A percentile compares a stretch with the other conserved stretches of the same genome.
Evolutionary conservation across 1,140 invertebrate genomes (phyloP).

Genomic region (Aphaenogaster ashmeadi): DNA sequence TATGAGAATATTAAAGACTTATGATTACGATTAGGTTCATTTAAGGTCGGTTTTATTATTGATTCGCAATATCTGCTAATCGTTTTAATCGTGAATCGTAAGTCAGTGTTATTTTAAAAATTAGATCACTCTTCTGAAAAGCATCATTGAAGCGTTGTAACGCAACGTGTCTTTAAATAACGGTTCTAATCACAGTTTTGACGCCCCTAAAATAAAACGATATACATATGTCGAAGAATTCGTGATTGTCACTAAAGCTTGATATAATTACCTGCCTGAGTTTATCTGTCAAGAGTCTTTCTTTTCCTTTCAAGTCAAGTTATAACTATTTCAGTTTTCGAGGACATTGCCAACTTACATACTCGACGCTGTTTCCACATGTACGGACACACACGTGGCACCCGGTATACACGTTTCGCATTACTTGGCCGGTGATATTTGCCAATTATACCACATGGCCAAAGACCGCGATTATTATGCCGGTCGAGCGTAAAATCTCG

Average conservation of each 20-base stretch:
- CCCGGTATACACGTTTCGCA: constrained; percentile 7
- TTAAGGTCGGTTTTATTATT: background rate
- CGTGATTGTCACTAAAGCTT: background rate
- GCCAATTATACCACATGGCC: constrained; percentile 71
- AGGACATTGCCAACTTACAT: constrained; percentile 66
- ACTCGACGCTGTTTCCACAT: constrained; percentile 13
- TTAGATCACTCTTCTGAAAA: background rate
- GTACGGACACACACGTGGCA: background rate
- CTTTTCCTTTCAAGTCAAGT: constrained; percentile 65
- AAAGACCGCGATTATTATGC: constrained; percentile 65
- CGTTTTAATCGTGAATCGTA: background rate
- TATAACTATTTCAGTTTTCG: constrained; percentile 79
- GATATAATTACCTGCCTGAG: constrained; percentile 20
- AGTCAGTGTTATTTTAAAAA: background rate
- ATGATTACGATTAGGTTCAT: background rate
- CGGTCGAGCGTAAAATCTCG: constrained; percentile 34
- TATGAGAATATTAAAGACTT: background rate
- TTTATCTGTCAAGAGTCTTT: constrained; percentile 22
- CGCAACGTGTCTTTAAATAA: background rate
- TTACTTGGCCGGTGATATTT: constrained; percentile 70
- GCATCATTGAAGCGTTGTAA: background rate
- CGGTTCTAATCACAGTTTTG: background rate
- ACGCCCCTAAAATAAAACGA: background rate
- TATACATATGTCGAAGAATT: background rate
- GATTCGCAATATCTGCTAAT: background rate